These are phyloP conservation scores for Acropternis orthonyx DNA, from an alignment of 2,797 vertebrate species.

Conservation along the genomic window DNA sequence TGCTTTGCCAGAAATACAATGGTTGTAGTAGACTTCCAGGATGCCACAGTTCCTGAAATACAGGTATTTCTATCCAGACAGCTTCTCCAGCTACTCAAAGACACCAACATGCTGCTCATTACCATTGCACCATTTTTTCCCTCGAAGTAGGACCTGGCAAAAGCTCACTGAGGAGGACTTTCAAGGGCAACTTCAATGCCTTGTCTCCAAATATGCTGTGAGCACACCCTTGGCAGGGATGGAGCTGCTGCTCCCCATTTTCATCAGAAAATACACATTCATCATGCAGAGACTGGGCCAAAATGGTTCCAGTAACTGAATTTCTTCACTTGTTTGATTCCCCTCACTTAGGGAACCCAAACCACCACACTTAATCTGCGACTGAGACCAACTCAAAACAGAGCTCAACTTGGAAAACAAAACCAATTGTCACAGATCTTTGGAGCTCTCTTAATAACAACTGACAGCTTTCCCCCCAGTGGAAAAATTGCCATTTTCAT, in stretches of 20 bases:
- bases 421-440: neutral
- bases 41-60: neutral
- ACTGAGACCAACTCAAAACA: neutral
- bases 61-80: neutral
- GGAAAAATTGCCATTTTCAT: neutral
- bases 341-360: fast-evolving
- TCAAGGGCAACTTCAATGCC: neutral
- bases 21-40: neutral
- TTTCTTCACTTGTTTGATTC: neutral
- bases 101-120: neutral
- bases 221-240: fast-evolving
- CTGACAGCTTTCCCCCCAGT: neutral
- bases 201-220: fast-evolving
- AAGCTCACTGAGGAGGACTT: neutral
- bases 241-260: neutral
- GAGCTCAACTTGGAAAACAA: neutral
- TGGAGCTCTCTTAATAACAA: neutral
- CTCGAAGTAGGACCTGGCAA: neutral
- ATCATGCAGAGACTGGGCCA: neutral
- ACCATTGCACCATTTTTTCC: neutral
- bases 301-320: neutral
- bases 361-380: fast-evolving
- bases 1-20: neutral
- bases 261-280: neutral
- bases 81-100: neutral